phyloP scores from a whole-genome alignment of 2,113 vertebrate genomes.

The Microtus richardsoni region DNA sequence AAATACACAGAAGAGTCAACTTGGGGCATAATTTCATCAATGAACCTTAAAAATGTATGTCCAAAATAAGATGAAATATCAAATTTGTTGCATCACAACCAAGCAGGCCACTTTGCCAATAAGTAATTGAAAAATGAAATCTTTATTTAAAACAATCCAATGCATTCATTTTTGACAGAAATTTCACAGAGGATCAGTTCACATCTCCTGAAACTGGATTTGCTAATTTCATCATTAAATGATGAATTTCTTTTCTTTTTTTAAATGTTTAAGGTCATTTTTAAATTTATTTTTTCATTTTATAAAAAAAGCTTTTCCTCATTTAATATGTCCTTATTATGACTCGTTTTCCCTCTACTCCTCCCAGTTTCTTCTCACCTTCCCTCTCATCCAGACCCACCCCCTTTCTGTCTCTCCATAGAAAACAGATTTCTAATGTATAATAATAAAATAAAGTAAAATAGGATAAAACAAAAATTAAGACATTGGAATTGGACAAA shows the following conservation, averaged over 20 bases:
- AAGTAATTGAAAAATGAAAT: background rate
- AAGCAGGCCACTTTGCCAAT: background rate
- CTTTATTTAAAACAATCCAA: constrained; percentile 15
- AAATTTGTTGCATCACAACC: background rate
- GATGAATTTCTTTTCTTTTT: background rate
- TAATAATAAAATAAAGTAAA: background rate
- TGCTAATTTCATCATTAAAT: constrained; percentile 29
- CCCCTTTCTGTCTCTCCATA: background rate
- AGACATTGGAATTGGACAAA: background rate
- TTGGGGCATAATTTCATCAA: constrained; percentile 28
- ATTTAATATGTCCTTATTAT: background rate
- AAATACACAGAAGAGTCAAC: constrained; percentile 39
- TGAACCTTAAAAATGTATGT: background rate
- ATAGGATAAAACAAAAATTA: background rate
- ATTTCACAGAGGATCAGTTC: constrained; percentile 33
- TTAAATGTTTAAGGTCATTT: background rate
- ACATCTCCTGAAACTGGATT: background rate
- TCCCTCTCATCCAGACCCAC: background rate
- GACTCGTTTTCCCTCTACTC: background rate
- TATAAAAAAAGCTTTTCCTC: background rate
- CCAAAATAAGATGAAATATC: constrained; percentile 7
- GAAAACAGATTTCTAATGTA: background rate
- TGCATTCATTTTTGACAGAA: background rate
- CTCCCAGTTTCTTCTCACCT: background rate
- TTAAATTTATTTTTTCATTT: background rate